Base-by-base conservation (phyloP, 2,113 vertebrate species). In the Vicugna pacos region DNA sequence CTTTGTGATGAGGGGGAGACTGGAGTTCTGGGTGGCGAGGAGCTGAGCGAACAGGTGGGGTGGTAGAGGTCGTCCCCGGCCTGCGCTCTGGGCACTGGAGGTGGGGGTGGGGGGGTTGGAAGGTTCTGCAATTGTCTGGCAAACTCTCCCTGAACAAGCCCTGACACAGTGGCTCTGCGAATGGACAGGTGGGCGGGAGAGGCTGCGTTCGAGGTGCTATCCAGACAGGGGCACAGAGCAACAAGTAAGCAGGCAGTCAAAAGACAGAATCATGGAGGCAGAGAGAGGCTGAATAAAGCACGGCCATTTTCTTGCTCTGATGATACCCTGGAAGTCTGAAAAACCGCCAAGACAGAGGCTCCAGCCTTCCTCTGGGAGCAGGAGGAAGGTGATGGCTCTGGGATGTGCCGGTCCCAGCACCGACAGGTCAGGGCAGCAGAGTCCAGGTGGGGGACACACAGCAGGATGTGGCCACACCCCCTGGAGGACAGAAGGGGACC, bases 201-300 rank as follows among this genome's bases (percentile, higher is more conserved):
- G 28, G 12, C 50, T n/a, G 20, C n/a, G 20, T 10, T 12, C 13
- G n/a, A 72, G 64, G 56, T 17, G n/a, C 15, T 0, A 0, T 30
- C 26, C 3, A 35, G 32, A 58, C 9, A 56, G 11, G 20, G 8
- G 70, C 26, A 1, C 42, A 22, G 28, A 30, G 42, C 83, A 62
- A 52, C 5, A 9, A 28, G 5, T 1, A 50, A 10, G 1, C 6
- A 5, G 4, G 38, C 1, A 0, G 17, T 20, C 0, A 3, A 22
- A 42, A 54, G 38, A 32, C 6, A 35, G 35, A 19, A 19, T 60
- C 12, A 11, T 3, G 32, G 24, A 52, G n/a, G 30, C 3, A 28
- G 52, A 72, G 32, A 75, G 22, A 42, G 58, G 16, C 7, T 38
- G 20, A 17, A 6, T 1, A 24, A 42, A 13, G 3, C 48, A 17